phyloP scores from a whole-genome alignment of 2,113 vertebrate genomes.

The Bothrops jararaca region DNA sequence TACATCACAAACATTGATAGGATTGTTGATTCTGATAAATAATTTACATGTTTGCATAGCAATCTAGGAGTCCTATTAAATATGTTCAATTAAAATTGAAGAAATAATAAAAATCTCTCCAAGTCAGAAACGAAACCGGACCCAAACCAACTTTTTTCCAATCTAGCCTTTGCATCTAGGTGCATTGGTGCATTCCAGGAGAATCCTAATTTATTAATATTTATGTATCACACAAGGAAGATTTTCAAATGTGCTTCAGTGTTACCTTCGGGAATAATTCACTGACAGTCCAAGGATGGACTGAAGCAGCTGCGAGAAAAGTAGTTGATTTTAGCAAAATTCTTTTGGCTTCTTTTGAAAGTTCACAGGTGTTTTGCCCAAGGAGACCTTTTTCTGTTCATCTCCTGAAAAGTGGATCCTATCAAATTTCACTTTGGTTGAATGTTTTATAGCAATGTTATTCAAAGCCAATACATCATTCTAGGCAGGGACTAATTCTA shows the following conservation, averaged over 20 bases:
- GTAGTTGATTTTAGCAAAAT: not conserved
- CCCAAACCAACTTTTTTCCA: not conserved
- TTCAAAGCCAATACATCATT: not conserved
- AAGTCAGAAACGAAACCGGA: not conserved
- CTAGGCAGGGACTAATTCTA: not conserved
- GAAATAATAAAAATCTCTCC: not conserved
- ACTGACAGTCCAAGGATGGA: not conserved
- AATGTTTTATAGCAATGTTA: not conserved
- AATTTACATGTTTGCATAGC: not conserved
- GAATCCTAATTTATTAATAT: not conserved
- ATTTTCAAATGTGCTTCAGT: not conserved
- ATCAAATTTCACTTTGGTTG: not conserved
- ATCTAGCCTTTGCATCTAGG: not conserved
- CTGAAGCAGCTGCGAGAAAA: not conserved
- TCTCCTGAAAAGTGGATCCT: not conserved
- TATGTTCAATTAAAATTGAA: not conserved
- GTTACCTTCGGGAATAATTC: not conserved
- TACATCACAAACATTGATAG: not conserved
- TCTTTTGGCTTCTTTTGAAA: not conserved
- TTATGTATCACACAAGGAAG: not conserved
- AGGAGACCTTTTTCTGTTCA: not conserved
- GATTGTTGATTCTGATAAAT: not conserved
- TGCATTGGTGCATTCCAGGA: not conserved
- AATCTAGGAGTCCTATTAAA: not conserved
- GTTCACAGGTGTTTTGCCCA: not conserved